Evolutionary conservation across 1,140 invertebrate species (phyloP).

Genomic region (Potamilus streckersoni): DNA sequence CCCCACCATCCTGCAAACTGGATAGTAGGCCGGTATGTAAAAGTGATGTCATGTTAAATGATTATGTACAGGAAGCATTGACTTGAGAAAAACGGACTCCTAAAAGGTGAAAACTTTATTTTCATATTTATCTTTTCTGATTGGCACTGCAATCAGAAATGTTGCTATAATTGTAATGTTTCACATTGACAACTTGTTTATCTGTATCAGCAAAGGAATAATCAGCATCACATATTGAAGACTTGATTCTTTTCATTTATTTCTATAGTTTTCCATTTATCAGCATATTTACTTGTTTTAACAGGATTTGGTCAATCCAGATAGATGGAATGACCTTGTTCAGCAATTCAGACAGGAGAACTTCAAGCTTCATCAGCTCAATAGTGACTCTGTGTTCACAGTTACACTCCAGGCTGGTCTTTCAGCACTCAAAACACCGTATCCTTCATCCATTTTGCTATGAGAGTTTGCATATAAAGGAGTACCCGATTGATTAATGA

Average conservation of each 20-base stretch:
- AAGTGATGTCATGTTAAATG: too few species aligned
- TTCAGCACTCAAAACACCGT: constrained; percentile 94
- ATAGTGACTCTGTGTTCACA: constrained; percentile 90
- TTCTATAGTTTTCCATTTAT: neutral
- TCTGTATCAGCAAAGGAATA: neutral
- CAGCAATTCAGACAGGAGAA: constrained; percentile 94
- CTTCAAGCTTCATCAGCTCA: constrained; percentile 92
- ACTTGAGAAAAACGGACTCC: too few species aligned
- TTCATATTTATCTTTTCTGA: too few species aligned
- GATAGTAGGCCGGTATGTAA: too few species aligned
- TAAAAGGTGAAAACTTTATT: too few species aligned
- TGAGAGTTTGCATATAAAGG: neutral
- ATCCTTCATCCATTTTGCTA: constrained; percentile 53
- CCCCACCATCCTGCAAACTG: too few species aligned
- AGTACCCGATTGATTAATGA: too few species aligned
- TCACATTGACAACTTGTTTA: neutral
- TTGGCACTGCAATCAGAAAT: too few species aligned
- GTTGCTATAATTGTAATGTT: neutral
- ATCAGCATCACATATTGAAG: neutral
- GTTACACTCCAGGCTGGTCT: constrained; percentile 92
- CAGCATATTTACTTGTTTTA: constrained; percentile 29
- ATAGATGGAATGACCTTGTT: constrained; percentile 85
- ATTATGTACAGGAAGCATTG: too few species aligned
- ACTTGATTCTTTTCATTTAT: neutral
- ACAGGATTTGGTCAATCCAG: constrained; percentile 75